Conservation (phyloP, 2,113 vertebrate genomes). For the Cyanocitta stelleri region DNA sequence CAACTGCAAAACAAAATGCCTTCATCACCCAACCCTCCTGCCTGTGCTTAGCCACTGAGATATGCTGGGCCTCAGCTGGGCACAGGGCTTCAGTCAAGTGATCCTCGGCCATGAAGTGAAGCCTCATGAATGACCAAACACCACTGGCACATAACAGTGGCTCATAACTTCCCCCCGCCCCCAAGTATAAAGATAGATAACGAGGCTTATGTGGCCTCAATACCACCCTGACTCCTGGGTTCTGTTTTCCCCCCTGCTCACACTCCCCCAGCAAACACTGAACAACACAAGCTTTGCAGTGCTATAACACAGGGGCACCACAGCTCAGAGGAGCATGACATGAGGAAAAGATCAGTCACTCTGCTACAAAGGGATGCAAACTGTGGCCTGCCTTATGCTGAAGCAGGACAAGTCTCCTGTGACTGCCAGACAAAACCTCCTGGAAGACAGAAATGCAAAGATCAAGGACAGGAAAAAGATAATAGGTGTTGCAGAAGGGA, state of each 20-base stretch:
- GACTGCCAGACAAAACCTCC: background rate
- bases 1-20: background rate
- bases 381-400: background rate
- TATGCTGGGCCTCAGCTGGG: background rate
- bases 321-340: background rate
- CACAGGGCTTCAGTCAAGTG: background rate
- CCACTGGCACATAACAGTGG: background rate
- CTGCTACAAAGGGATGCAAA: background rate
- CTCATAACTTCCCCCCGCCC: background rate
- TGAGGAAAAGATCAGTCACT: background rate
- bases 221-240: background rate
- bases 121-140: background rate
- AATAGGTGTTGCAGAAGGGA: background rate
- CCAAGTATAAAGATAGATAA: background rate
- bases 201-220: background rate
- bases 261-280: background rate
- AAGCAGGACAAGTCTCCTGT: background rate
- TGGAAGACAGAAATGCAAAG: background rate
- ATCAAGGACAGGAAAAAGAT: background rate
- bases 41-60: background rate
- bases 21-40: background rate
- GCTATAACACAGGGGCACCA: background rate
- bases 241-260: background rate
- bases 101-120: background rate
- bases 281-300: accelerated